These are phyloP conservation scores for Sebastes itinus DNA, from an alignment of 2,797 vertebrate species.

Conservation along the genomic window DNA sequence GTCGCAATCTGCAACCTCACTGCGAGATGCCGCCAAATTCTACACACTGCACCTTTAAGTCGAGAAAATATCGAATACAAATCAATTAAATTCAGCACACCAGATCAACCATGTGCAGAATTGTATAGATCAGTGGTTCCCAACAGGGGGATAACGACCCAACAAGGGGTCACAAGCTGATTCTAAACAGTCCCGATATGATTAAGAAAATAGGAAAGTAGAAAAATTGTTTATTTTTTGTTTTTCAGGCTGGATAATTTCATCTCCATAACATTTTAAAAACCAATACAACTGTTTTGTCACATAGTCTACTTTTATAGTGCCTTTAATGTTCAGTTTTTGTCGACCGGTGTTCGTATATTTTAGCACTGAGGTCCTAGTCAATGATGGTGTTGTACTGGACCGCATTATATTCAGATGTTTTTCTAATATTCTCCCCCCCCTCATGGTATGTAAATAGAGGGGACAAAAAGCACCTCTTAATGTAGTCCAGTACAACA, in stretches of 20 bases:
- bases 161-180: not conserved
- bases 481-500: not conserved
- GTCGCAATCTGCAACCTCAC: no score
- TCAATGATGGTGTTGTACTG: not conserved
- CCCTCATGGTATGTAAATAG: not conserved
- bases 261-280: accelerated
- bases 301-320: not conserved
- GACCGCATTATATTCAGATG: no score
- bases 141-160: not conserved
- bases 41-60: not conserved
- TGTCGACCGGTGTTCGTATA: not conserved
- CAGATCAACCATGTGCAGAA: not conserved
- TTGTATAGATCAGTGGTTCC: not conserved
- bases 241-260: not conserved
- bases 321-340: not conserved
- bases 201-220: not conserved
- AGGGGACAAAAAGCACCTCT: not conserved
- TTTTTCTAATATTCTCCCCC: no score
- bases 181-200: not conserved
- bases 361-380: not conserved
- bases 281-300: not conserved
- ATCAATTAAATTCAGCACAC: not conserved
- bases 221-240: not conserved
- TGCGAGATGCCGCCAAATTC: no score
- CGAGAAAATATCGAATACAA: not conserved